These are phyloP conservation scores for Naso thynnoides DNA, from an alignment of 2,797 vertebrate genomes.

Conservation along the genomic window DNA sequence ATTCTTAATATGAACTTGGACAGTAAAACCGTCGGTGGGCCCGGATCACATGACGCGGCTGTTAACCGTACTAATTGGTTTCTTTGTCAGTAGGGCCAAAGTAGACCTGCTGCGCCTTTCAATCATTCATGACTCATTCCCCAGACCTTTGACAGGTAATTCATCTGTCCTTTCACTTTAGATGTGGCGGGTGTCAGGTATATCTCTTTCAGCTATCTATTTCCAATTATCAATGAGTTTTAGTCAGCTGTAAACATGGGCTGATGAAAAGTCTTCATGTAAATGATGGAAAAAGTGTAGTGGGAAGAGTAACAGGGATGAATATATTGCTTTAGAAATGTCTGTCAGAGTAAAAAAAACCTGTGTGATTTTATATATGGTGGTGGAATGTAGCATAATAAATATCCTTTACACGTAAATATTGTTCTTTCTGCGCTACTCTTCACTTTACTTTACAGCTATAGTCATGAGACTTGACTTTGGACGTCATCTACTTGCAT, in stretches of 20 bases:
- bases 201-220: slow-evolving; percentile 9
- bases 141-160: slow-evolving; percentile 49
- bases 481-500: no score
- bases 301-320: neutral
- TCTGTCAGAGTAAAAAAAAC: neutral
- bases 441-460: no score
- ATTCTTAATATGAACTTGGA: slow-evolving; percentile 54
- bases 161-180: slow-evolving; percentile 42
- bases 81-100: slow-evolving; percentile 49
- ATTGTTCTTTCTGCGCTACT: no score
- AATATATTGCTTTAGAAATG: neutral
- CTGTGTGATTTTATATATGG: no score
- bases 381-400: neutral
- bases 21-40: slow-evolving; percentile 37
- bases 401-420: no score
- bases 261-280: neutral
- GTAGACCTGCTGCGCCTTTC: slow-evolving; percentile 51
- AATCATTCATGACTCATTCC: slow-evolving; percentile 73
- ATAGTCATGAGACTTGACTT: no score
- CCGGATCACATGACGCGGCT: slow-evolving; percentile 55
- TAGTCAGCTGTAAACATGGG: neutral
- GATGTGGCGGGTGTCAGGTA: slow-evolving; percentile 24
- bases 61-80: slow-evolving; percentile 57
- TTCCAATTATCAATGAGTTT: slow-evolving; percentile 28
- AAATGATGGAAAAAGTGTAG: neutral